These are phyloP conservation scores for Heliconius sara DNA, from an alignment of 2,888 invertebrate species.

Conservation along the genomic window DNA sequence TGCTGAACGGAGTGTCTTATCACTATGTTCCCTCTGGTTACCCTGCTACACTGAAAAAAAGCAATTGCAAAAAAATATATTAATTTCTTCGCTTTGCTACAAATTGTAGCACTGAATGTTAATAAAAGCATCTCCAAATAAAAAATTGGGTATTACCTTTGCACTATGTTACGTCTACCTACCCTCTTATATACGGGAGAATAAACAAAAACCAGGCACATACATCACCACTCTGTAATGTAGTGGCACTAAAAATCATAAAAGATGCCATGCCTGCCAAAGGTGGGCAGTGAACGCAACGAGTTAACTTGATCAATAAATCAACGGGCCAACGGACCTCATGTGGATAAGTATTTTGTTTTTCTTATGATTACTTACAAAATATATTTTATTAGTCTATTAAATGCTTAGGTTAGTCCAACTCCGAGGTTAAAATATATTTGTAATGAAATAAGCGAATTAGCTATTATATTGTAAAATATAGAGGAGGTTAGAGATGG, in stretches of 20 bases:
- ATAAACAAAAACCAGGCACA: not conserved
- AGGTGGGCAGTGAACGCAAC: conserved; percentile 23
- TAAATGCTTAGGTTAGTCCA: conserved; percentile 20
- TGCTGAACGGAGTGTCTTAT: no score
- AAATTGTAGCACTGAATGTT: no score
- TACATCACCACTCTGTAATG: not conserved
- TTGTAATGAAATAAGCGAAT: conserved; percentile 11
- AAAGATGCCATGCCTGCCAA: conserved; percentile 12
- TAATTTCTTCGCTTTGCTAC: no score
- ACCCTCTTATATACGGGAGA: not conserved
- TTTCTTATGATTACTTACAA: conserved; percentile 63
- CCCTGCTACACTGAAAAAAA: no score
- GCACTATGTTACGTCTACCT: not conserved
- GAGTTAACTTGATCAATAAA: conserved; percentile 47
- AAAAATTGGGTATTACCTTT: not conserved
- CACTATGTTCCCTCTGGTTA: no score
- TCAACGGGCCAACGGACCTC: conserved; percentile 63
- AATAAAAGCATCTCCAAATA: no score
- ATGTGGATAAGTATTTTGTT: conserved; percentile 62
- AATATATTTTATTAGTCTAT: conserved; percentile 65
- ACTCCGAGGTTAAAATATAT: not conserved
- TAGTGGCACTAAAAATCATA: conserved; percentile 9
- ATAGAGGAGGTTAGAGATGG: no score
- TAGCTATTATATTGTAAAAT: not conserved
- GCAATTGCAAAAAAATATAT: no score